Evolutionary conservation across 2,113 vertebrate genomes (phyloP).

Genomic region (Gavialis gangeticus): DNA sequence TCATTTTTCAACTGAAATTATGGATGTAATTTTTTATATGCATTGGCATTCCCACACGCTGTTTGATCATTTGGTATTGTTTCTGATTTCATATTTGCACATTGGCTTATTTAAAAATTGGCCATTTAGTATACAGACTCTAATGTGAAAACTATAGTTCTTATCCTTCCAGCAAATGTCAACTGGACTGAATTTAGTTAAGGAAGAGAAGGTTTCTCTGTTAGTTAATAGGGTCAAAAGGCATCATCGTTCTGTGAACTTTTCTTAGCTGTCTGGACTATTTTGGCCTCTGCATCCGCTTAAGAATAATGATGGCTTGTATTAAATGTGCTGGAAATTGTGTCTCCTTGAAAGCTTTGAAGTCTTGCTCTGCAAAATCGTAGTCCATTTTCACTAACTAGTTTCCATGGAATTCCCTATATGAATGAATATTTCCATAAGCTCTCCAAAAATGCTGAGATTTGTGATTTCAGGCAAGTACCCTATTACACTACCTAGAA

Average conservation of each 20-base stretch:
- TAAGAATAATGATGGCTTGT: slow-evolving; percentile 8
- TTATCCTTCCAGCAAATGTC: neutral
- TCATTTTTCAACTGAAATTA: neutral
- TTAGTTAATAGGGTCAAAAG: neutral
- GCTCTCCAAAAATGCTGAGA: neutral
- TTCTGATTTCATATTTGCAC: neutral
- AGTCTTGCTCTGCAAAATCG: slow-evolving; percentile 43
- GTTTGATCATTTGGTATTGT: neutral
- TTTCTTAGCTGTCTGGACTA: neutral
- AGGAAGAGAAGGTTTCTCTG: neutral
- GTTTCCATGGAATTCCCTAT: neutral
- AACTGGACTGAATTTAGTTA: neutral
- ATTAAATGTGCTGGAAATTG: neutral
- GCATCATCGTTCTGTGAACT: neutral
- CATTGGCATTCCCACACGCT: neutral
- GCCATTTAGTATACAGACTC: neutral
- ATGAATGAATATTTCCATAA: neutral
- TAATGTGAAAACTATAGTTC: neutral
- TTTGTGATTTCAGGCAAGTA: neutral
- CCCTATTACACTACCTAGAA: neutral
- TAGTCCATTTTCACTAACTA: slow-evolving; percentile 30
- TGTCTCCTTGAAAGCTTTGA: slow-evolving; percentile 50
- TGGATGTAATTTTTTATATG: neutral
- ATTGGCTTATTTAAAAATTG: neutral
- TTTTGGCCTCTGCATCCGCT: neutral